Base-by-base conservation (phyloP, 2,888 invertebrate species). In the Epinotia brunnichana region DNA sequence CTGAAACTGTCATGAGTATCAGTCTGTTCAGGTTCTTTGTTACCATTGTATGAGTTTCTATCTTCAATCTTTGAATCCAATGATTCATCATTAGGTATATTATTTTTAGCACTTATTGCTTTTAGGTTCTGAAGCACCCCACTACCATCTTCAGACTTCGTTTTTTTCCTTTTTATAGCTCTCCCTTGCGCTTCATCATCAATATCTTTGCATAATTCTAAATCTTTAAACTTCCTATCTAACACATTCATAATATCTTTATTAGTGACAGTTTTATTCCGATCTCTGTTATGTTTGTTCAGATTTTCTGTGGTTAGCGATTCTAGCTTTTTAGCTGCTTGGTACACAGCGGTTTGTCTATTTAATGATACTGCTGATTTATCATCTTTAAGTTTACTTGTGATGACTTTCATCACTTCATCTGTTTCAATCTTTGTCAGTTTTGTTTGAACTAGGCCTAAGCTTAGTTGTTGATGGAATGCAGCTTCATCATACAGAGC, bases 131-230 rank as follows among this genome's bases (percentile, higher is more conserved):
- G 19, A 73, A 44, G 15, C 53, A 62, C 13, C 15, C 68, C n/a
- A 41, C 7, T 29, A 56, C 44, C 57, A 17, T 2, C 21, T 59
- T 41, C 57, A 62, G 59, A 35, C 39, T 51, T 39, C 68, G 17
- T 39, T 63, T 75, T 54, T 35, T 73, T 67, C 1, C 35, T 61
- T 19, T 15, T 72, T 5, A 61, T 75, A 0, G 77, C 89, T 70
- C 88, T 79, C 0, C 90, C 90, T 0, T 82, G 13, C 0, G 88
- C 82, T 0, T 76, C 75, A 19, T 89, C 87, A 13, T 89, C 86
- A 4, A 84, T 17, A 62, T 84, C 88, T 77, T 88, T 87, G 68
- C 87, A 90, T 2, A 81, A 75, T 48, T 86, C 81, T 9, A 90
- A 80, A 74, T 85, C 86, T 63, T 82, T 80, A 0, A 80, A 66